Base-by-base conservation (phyloP, 1,140 invertebrate species). In the Nymphalis io region DNA sequence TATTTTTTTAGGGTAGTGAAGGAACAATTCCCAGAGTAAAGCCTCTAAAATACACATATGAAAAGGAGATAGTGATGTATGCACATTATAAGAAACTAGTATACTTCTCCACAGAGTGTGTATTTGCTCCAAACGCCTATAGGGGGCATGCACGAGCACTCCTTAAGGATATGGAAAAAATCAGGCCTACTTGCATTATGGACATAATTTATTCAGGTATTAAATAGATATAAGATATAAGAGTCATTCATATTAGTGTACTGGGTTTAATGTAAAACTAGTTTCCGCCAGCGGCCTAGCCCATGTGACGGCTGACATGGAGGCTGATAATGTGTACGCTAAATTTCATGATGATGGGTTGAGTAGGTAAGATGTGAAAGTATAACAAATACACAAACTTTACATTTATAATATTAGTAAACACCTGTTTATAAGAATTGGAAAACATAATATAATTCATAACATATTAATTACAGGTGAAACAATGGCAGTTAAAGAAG, bases 11-110 rank as follows among this genome's bases (percentile, higher is more conserved):
- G 93, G 95, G 96, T 39, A 94, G 95, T 75, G 96, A 97, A 86
- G 97, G 97, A 68, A 93, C 95, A 16, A 96, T 99, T 75, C 97
- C 97, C 4, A 93, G 98, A 76, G 98, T 97, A 61, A 99, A 99
- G 89, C 99, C 99, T 6, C 95, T 99, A 21, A 99, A 99, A 88
- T 99, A 99, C 84, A 96, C 98, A 3, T 99, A 99, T 90, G 99
- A 99, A 91, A 99, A 99, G 86, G 99, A 99, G 93, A 99, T 99
- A 85, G 99, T 99, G 0, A 99, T 99, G 97, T 99, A 99, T 93
- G 98, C 98, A 1, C 98, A 99, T 90, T 99, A 98, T 85, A 98
- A 98, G 87, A 97, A 97, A 79, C 90, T 99, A n/a, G 95, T 99
- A 46, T 99, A 99, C 86, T 99, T 99, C 92, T 99, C 98, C 11